Evolutionary conservation across 2,888 invertebrate genomes (phyloP).

Genomic region (Pristionchus fissidentatus): DNA sequence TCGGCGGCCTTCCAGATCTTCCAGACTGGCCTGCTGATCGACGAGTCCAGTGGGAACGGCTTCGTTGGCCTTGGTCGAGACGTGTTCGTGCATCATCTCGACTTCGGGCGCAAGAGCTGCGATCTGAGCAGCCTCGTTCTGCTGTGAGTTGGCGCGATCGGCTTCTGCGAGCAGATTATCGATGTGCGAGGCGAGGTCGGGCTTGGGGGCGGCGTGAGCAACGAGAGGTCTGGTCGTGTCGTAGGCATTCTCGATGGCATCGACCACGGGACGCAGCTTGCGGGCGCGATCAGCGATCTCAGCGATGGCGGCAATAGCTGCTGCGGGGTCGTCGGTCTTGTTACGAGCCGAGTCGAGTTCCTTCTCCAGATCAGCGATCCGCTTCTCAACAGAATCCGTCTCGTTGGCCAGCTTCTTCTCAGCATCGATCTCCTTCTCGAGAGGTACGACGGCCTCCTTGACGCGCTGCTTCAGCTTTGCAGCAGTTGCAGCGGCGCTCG

Average conservation of each 20-base stretch:
- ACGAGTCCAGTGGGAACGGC: conserved; percentile 53
- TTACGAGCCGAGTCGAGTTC: conserved; percentile 30
- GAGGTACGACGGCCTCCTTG: not conserved
- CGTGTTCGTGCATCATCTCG: conserved; percentile 54
- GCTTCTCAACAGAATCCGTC: conserved; percentile 14
- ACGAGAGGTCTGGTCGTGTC: not conserved
- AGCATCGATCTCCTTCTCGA: conserved; percentile 26
- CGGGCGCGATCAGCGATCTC: not conserved
- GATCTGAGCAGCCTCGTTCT: conserved; percentile 54
- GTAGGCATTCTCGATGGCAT: not conserved
- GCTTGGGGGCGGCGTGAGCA: not conserved
- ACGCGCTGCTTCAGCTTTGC: not conserved
- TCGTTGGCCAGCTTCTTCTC: conserved; percentile 21
- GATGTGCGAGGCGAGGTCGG: not conserved
- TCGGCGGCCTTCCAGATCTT: conserved; percentile 57
- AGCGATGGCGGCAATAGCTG: not conserved
- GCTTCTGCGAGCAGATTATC: conserved; percentile 1
- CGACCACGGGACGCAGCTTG: conserved; percentile 5
- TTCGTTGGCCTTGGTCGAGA: conserved; percentile 29
- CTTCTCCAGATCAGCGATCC: conserved; percentile 10
- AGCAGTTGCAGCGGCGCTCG: not conserved
- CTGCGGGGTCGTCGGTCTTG: not conserved
- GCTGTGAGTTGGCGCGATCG: conserved; percentile 54
- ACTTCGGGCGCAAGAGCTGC: conserved; percentile 57
- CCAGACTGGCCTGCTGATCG: conserved; percentile 58